Conservation (phyloP, 2,888 invertebrate genomes). For the Drosophila meridionalis region DNA sequence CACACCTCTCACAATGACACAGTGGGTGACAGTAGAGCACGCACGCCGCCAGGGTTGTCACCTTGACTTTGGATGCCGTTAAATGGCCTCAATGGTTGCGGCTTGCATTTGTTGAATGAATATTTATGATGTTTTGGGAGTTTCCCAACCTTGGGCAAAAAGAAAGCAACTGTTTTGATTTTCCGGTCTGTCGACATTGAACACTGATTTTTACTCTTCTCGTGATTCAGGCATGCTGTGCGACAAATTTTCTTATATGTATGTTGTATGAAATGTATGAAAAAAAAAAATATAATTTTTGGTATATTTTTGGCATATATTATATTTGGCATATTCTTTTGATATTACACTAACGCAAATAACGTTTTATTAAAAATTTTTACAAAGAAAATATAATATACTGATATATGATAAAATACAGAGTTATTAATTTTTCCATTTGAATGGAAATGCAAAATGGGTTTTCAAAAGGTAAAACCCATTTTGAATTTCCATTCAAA, state of each 20-base stretch:
- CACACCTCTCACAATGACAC: constrained; percentile 52
- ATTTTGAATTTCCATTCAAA: too few species aligned
- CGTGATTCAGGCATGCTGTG: constrained; percentile 24
- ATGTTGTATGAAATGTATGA: constrained; percentile 7
- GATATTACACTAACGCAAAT: not conserved
- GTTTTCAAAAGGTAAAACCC: too few species aligned
- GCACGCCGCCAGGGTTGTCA: constrained; percentile 30
- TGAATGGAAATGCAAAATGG: too few species aligned
- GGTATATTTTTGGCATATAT: not conserved
- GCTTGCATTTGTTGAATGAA: constrained; percentile 46
- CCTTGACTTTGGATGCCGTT: constrained; percentile 41
- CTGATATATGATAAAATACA: too few species aligned
- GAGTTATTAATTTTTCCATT: too few species aligned
- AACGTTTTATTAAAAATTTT: not conserved
- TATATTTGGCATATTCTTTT: not conserved
- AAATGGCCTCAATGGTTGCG: constrained; percentile 24
- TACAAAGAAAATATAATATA: not conserved
- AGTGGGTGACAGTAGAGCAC: constrained; percentile 38
- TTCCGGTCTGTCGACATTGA: constrained; percentile 22
- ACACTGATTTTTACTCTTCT: constrained; percentile 1
- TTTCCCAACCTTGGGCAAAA: constrained; percentile 35
- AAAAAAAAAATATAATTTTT: not conserved
- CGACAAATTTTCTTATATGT: constrained; percentile 3
- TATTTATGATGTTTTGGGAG: constrained; percentile 40
- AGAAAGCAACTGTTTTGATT: constrained; percentile 19